Percentiles rank a stretch among this genome's conserved stretches.
phyloP scores from a whole-genome alignment of 1,140 invertebrate species.

The Bombus cullumanus region DNA sequence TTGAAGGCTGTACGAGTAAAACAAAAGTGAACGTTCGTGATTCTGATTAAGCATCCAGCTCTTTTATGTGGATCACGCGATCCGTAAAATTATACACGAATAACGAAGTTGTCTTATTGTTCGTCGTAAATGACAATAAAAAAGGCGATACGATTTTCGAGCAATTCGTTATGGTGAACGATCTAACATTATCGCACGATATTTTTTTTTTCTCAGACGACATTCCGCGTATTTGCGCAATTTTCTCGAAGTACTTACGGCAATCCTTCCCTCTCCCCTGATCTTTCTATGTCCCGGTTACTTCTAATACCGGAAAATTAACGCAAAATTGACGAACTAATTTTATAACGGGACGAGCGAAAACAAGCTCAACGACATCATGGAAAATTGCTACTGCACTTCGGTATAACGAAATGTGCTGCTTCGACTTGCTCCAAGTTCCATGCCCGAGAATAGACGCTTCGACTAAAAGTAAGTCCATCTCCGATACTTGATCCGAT shows the following conservation, averaged over 20 bases:
- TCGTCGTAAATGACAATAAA: background rate
- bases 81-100: background rate
- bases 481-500: conserved; percentile 19
- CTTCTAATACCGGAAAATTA: conserved; percentile 39
- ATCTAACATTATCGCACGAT: background rate
- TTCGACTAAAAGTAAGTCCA: conserved; percentile 36
- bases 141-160: background rate
- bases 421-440: background rate
- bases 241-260: conserved; percentile 10
- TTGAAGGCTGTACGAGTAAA: conserved; percentile 2
- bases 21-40: background rate
- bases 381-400: background rate
- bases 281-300: background rate
- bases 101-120: background rate
- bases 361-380: conserved; percentile 17
- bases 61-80: background rate
- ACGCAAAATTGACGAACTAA: conserved; percentile 23
- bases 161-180: background rate
- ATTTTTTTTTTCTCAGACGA: background rate
- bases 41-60: conserved; percentile 15
- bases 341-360: conserved; percentile 19
- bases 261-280: too few relatives aligned
- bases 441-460: conserved; percentile 20
- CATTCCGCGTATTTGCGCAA: conserved; percentile 32
- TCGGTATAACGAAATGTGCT: background rate